Percentiles rank a stretch among this genome's conserved stretches.
Conservation (phyloP, 1,140 invertebrate genomes). For the Diabrotica undecimpunctata region DNA sequence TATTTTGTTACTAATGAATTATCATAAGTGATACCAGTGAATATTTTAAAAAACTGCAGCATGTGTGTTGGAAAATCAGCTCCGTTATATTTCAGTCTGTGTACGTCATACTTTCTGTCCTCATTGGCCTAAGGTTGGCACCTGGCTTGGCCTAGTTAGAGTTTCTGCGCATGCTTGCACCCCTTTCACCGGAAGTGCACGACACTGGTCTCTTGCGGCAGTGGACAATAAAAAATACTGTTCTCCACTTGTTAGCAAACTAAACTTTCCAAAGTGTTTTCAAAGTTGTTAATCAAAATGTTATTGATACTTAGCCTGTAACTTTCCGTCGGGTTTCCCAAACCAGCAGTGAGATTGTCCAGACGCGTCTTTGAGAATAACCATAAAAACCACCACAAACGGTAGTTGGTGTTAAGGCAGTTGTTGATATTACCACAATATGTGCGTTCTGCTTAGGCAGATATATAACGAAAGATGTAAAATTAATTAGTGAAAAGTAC, state of each 20-base stretch:
- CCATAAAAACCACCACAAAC: no score
- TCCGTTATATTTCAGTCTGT: background rate
- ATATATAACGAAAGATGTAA: no score
- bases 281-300: conserved; percentile 47
- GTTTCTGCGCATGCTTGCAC: conserved; percentile 32
- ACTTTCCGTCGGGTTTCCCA: conserved; percentile 15
- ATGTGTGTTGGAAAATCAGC: no score
- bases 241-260: conserved; percentile 43
- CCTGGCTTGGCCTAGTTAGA: conserved; percentile 19
- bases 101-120: conserved; percentile 4
- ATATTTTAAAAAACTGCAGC: no score
- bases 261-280: conserved; percentile 42
- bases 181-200: conserved; percentile 35
- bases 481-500: no score
- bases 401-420: no score
- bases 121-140: conserved; percentile 6
- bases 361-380: no score
- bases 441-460: no score
- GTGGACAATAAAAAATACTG: conserved; percentile 43
- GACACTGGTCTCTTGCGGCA: conserved; percentile 33
- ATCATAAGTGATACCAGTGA: no score
- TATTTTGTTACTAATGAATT: no score
- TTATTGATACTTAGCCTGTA: conserved; percentile 40
- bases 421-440: no score
- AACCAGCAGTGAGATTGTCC: background rate